A percentile compares a stretch with the other conserved stretches of the same genome.
phyloP scores from a whole-genome alignment of 2,797 vertebrate species.

The Pelochelys cantorii region DNA sequence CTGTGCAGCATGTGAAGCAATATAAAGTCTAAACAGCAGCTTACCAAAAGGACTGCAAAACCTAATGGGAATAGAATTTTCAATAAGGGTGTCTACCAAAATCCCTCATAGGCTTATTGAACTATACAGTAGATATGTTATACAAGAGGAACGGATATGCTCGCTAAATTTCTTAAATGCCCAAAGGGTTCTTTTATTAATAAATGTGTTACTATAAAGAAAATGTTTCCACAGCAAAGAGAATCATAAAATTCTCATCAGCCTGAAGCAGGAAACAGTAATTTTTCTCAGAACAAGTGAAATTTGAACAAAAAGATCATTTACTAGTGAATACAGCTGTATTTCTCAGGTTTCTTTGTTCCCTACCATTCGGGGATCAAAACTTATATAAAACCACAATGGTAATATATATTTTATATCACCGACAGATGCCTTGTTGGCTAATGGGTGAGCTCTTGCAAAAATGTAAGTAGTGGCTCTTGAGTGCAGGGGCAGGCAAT shows the following conservation, averaged over 20 bases:
- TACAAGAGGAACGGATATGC: rapidly evolving
- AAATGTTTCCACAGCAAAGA: not conserved
- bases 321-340: not conserved
- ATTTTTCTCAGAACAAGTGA: not conserved
- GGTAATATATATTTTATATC: not conserved
- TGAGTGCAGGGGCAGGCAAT: not conserved
- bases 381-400: not conserved
- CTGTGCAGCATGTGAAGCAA: not conserved
- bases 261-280: not conserved
- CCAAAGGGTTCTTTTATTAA: not conserved
- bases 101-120: not conserved
- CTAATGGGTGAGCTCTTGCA: not conserved
- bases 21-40: not conserved
- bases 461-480: not conserved
- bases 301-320: not conserved
- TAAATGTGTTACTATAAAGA: not conserved
- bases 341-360: not conserved
- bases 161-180: not conserved
- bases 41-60: not conserved
- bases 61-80: not conserved
- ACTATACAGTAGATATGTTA: not conserved
- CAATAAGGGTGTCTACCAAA: not conserved
- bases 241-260: not conserved
- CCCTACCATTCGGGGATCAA: not conserved
- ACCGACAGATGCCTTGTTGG: not conserved